Evolutionary conservation across 2,888 invertebrate genomes (phyloP), one percentile per base, ranked within the genome.

Genomic region (Agrotis puta): DNA sequence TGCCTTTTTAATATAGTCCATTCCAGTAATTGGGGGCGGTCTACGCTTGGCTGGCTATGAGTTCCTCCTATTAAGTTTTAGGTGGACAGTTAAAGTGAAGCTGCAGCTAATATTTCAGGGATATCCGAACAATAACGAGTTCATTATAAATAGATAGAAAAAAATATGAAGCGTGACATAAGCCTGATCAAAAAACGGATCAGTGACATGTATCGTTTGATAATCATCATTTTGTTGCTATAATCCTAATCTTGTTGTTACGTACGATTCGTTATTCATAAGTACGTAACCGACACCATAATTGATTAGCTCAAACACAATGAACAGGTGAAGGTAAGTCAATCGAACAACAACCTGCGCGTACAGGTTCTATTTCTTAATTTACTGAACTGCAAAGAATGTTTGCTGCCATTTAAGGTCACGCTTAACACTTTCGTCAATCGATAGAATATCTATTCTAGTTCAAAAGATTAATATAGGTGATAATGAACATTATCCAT

Each of bases 401-500:
- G 81, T 50, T 51, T 18, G 50, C 33, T 66, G 66, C 47, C 59
- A 82, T 67, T 67, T 79, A 71, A 82, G 70, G 67, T 73, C 64
- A 58, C 50, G 64, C 62, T 67, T 64, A 63, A 64, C 47, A 70
- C 65, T 77, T 74, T 82, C 76, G 62, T 70, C 63, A 74, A 74
- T 47, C 16, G 50, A 59, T 62, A 39, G 7, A 68, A 59, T 74
- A 67, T 75, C 59, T 58, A 65, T 72, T 73, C 70, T 70, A 64
- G 67, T 74, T 63, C 70, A 66, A 57, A 68, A 88, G 89, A 89
- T 89, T 80, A 87, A 86, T 83, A 81, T 73, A 75, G 81, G 73
- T 82, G 90, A 91, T 90, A 90, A 87, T 81, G 87, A 86, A 85
- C 86, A 87, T 85, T 84, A 88, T 89, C 85, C 89, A 88, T 87